Evolutionary conservation across 2,888 invertebrate species (phyloP).

Genomic region (Gastracanthus pulcherrimus): DNA sequence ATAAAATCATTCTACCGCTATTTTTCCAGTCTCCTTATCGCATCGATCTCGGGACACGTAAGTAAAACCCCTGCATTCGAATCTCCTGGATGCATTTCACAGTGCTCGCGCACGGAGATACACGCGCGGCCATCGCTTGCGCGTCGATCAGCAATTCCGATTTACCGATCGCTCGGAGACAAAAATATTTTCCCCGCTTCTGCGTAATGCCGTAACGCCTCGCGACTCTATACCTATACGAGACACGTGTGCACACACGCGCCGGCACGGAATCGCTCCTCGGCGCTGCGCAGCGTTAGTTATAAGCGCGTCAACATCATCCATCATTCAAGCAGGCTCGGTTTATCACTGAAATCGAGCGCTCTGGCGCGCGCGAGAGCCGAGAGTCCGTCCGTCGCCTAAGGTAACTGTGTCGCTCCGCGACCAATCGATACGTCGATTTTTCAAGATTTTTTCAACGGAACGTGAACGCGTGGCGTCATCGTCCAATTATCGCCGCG

Average conservation of each 20-base stretch:
- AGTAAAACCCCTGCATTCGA: neutral
- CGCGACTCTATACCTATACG: neutral
- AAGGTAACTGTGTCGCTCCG: conserved; percentile 57
- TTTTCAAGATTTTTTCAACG: conserved; percentile 56
- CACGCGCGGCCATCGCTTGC: neutral
- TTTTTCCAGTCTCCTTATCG: neutral
- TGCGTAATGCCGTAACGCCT: conserved; percentile 1
- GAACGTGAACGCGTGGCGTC: conserved; percentile 45
- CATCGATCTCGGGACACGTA: neutral
- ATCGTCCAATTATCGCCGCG: conserved; percentile 61
- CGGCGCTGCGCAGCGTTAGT: conserved; percentile 44
- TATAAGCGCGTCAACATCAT: conserved; percentile 52
- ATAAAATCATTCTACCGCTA: neutral
- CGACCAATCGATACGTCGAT: conserved; percentile 43
- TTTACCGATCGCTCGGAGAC: conserved; percentile 39
- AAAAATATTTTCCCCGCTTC: conserved; percentile 36
- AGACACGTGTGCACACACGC: neutral
- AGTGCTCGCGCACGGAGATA: neutral
- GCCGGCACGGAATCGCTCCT: neutral
- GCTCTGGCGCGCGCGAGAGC: neutral
- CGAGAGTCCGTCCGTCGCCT: conserved; percentile 55
- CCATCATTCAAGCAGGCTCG: conserved; percentile 41
- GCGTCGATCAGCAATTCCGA: conserved; percentile 59
- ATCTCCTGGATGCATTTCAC: neutral
- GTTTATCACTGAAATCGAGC: conserved; percentile 49